Evolutionary conservation across 2,888 invertebrate species (phyloP).

Genomic region (Ectemnius cavifrons): DNA sequence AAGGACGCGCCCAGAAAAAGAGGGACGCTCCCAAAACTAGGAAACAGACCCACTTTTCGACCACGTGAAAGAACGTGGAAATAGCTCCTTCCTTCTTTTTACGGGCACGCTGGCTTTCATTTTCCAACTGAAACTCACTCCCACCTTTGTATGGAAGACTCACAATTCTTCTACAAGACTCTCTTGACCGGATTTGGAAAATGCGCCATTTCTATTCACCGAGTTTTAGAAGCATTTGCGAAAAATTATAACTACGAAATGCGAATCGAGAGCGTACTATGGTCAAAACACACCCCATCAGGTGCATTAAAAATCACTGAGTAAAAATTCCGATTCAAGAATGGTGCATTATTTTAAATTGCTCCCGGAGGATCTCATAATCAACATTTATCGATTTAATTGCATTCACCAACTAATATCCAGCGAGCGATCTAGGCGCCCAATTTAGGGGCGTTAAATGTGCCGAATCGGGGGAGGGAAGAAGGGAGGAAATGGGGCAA

Average conservation of each 20-base stretch:
- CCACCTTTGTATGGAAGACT: neutral
- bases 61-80: conserved; percentile 40
- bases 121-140: no score
- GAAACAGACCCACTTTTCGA: conserved; percentile 55
- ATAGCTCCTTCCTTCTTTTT: conserved; percentile 37
- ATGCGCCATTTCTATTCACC: conserved; percentile 7
- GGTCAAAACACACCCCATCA: no score
- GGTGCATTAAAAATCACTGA: neutral
- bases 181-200: conserved; percentile 32
- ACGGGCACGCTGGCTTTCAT: conserved; percentile 12
- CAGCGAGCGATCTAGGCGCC: no score
- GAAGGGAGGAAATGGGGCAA: neutral
- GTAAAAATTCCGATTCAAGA: neutral
- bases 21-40: conserved; percentile 49
- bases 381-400: no score
- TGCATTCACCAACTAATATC: no score
- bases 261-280: no score
- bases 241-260: no score
- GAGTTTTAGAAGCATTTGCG: neutral
- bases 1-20: conserved; percentile 42
- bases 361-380: no score
- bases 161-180: conserved; percentile 32
- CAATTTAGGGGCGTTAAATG: conserved; percentile 30
- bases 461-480: conserved; percentile 12
- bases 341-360: neutral